These are phyloP conservation scores for Brenthis hecate DNA, from an alignment of 2,888 invertebrate genomes.

Conservation along the genomic window DNA sequence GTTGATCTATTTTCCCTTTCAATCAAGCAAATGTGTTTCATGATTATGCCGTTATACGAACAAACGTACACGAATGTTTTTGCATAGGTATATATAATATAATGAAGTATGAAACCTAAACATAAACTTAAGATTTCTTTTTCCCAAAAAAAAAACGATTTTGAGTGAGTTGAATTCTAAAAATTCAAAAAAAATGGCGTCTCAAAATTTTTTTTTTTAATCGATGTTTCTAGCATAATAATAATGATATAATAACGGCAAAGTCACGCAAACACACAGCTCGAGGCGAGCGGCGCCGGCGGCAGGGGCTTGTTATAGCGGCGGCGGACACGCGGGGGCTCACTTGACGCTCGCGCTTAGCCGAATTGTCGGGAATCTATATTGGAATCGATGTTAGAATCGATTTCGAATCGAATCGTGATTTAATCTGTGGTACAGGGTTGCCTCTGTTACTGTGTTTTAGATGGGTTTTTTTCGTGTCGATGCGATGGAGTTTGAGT, in stretches of 20 bases:
- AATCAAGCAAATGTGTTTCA: constrained; percentile 48
- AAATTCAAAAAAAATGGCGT: too few species aligned
- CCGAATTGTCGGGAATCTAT: not conserved
- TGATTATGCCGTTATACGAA: constrained; percentile 36
- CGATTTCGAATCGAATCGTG: not conserved
- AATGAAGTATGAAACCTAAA: not conserved
- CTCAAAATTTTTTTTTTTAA: constrained; percentile 16
- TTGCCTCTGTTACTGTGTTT: not conserved
- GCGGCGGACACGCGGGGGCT: constrained; percentile 33
- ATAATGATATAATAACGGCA: constrained; percentile 30
- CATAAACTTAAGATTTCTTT: not conserved
- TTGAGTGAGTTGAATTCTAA: not conserved
- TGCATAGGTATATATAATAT: constrained; percentile 2
- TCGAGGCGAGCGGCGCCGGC: constrained; percentile 39
- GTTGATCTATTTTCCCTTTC: constrained; percentile 30
- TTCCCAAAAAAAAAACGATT: not conserved
- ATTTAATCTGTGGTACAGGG: not conserved
- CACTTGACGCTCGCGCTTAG: constrained; percentile 28
- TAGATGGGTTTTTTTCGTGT: not conserved
- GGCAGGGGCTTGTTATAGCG: constrained; percentile 30
- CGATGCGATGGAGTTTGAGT: constrained; percentile 14
- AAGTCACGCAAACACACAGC: constrained; percentile 35
- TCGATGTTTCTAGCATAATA: constrained; percentile 20
- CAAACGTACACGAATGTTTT: not conserved
- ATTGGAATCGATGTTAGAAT: not conserved